Evolutionary conservation across 35 echinoderm and acorn worm species (phyloP), one percentile per base, ranked within the genome.

Genomic region (Antedon bifida): DNA sequence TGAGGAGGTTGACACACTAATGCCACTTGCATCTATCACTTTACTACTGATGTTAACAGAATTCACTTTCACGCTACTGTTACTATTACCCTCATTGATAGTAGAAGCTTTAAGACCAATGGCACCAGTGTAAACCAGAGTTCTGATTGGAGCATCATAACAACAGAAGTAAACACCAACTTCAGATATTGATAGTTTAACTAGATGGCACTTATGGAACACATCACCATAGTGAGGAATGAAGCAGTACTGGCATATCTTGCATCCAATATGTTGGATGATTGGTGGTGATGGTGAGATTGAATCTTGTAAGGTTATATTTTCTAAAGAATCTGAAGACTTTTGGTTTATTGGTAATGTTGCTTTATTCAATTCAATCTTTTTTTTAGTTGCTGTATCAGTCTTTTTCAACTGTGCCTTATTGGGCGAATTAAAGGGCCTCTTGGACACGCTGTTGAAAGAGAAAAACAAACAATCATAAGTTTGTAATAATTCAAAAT

Each of bases 151-250:
- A 12, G 51, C 51, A 64, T 64, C 51, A 26, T 64, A 26, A 21
- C 51, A 64, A 21, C 51, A 64, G 51, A 64, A 45, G 38, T 81
- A 29, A 34, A 46, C 39, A 0, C 9, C 46, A 39, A 55, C 3
- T 80, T n/a, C 34, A 33, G 36, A 75, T 31, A 39, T 79, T 23
- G 36, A 32, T 28, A 46, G 30, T 19, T 76, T 36, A 4, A 34
- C 32, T 16, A 83, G 33, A 56, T 78, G 78, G 30, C 85, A 87
- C 26, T 87, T 35, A 13, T 87, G 75, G 44, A 87, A 87, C 10
- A 34, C 31, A 33, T 87, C 77, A 16, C 36, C 85, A 29, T 87
- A 87, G 29, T 87, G 79, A 26, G 85, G 85, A 35, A 29, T 78
- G 34, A 87, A 87, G 75, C 85, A 74, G 14, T 46, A 80, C 30